These are phyloP conservation scores for Elysia chlorotica DNA, from an alignment of 1,140 invertebrate species.

Conservation along the genomic window DNA sequence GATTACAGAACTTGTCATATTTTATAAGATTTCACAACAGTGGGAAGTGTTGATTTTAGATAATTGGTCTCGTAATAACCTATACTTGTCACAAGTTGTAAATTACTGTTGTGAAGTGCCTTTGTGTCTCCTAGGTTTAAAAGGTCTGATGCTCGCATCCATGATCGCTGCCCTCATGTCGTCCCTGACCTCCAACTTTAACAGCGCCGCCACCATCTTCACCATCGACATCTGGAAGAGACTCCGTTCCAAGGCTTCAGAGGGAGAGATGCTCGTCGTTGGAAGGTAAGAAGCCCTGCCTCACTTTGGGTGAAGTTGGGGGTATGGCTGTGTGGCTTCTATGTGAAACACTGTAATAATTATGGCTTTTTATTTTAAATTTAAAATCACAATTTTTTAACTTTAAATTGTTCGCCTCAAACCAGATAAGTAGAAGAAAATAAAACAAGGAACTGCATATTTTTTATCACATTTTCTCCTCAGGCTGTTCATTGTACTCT, in stretches of 20 bases:
- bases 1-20: conserved; percentile 15
- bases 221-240: conserved; percentile 67
- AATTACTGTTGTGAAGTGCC: no score
- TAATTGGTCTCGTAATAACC: not conserved
- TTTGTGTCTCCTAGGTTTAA: conserved; percentile 48
- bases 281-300: conserved; percentile 59
- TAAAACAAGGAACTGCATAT: no score
- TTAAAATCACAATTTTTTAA: no score
- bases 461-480: conserved; percentile 2
- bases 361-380: no score
- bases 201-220: conserved; percentile 66
- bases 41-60: not conserved
- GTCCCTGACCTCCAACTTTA: conserved; percentile 67
- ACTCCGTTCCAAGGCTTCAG: conserved; percentile 59
- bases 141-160: conserved; percentile 66
- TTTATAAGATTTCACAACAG: not conserved
- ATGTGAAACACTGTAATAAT: no score
- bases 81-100: no score
- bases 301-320: no score
- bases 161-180: conserved; percentile 67
- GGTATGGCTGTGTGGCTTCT: no score
- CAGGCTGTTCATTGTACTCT: conserved; percentile 59
- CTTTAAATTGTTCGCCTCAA: no score
- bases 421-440: no score
- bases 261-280: conserved; percentile 63